Base-by-base conservation (phyloP, 2,888 invertebrate species). In the Ellobium chinense region DNA sequence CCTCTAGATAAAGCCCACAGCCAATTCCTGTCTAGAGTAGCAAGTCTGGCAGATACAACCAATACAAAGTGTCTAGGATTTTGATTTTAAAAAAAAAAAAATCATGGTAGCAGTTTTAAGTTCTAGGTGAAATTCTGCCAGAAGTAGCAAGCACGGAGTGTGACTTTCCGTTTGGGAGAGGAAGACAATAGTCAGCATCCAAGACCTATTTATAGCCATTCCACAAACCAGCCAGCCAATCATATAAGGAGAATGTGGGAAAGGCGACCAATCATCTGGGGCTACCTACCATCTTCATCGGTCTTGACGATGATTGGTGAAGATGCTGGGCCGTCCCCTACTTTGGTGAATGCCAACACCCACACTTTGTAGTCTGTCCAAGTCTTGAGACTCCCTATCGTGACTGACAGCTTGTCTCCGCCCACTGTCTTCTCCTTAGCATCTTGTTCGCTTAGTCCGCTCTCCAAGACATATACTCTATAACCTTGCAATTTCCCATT, bases 301-400 rank as follows among this genome's bases (percentile, higher is more conserved):
- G 99, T 99, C 95, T 96, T 96, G 91, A 98, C 96, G 91, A 96
- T 95, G 94, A 98, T 96, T 85, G 97, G 97, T 94, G 96, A 96
- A 89, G 98, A 98, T 91, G 96, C 85, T 97, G 99, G 85, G 58
- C 99, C 99, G 94, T 98, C 98, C 92, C 99, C 99, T 88, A 98
- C 97, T 91, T 96, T 96, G 90, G 99, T 99, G 92, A 98, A 98
- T 86, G 99, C 99, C 89, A 97, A 95, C 91, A 99, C 97, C 97
- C 98, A 98, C 91, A 99, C 96, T 93, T 97, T 96, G 95, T 99
- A 99, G 93, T 97, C 96, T 83, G 98, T 98, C 97, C 97, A 99
- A 85, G 97, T 96, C 93, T 96, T 96, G 91, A 99, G 95, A 94
- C 97, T 97, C 93, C 97, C 97, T 94, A 98, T 95, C 85, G 96